phyloP scores from a whole-genome alignment of 1,140 invertebrate genomes.

The Sitobion miscanthi region DNA sequence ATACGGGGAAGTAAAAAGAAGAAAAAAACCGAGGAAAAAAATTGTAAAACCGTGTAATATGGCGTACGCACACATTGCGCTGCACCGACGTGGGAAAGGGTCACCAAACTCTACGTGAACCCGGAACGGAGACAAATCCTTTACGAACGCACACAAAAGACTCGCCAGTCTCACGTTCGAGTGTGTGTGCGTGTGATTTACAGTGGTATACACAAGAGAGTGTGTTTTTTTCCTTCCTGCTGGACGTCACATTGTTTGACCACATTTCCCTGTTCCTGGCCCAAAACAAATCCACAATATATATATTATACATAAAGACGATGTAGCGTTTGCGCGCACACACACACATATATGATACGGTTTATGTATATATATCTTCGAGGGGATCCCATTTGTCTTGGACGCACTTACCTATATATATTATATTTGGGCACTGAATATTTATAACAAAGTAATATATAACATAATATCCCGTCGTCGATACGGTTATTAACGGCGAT shows the following conservation, averaged over 20 bases:
- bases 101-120: conserved; percentile 56
- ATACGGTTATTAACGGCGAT: conserved; percentile 40
- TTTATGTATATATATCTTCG: background rate
- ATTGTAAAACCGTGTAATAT: background rate
- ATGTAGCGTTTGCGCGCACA: background rate
- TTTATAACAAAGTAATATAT: background rate
- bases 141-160: conserved; percentile 40
- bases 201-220: background rate
- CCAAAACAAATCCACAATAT: conserved; percentile 31
- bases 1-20: conserved; percentile 7
- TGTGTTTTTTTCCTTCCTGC: background rate
- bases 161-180: background rate
- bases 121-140: conserved; percentile 52
- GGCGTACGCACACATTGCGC: background rate
- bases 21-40: conserved; percentile 25
- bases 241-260: conserved; percentile 55
- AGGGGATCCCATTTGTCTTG: conserved; percentile 44
- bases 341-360: background rate
- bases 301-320: background rate
- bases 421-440: background rate
- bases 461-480: background rate
- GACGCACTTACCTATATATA: background rate
- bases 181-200: conserved; percentile 24
- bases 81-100: conserved; percentile 48
- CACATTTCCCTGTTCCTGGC: conserved; percentile 52